Evolutionary conservation across 2,113 vertebrate genomes (phyloP), one percentile per base, ranked within the genome.

Genomic region (Symphodus melops): DNA sequence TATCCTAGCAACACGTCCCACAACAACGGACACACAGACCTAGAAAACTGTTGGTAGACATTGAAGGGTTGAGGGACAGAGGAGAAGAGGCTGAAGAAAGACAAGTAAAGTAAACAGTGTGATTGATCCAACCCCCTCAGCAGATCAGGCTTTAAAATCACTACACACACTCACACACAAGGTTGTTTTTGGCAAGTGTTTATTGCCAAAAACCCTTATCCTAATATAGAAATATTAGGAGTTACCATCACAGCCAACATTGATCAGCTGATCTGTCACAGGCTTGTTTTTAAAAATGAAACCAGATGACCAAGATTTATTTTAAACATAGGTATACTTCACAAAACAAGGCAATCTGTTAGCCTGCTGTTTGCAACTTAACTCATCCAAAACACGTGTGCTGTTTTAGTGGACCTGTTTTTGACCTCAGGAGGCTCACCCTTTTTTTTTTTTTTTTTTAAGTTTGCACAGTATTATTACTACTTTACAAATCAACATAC

Each of bases 1-100:
- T 93, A 72, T 84, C 93, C 82, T 21, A 76, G 91, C 89, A 88
- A 91, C 90, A 68, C 68, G 74, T 88, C 88, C 89, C 87, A 89
- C 59, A 89, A 92, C 83, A 90, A 79, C n/a, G 77, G 57, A 66
- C 39, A 49, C 14, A 12, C 14, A 75, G 51, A 36, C 36, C 41
- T 41, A 1, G n/a, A 54, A 19, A 74, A 33, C 21, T 61, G 56
- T 54, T 49, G 65, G 25, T 49, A 68, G 69, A 75, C 19, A 49
- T 54, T 76, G 23, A 54, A 62, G 67, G 16, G 16, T 63, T 71
- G 82, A 76, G 8, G 56, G 44, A 82, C 59, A 54, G 33, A 65
- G 23, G 57, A 71, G 58, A 54, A 6, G 51, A 67, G 63, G 41
- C 41, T 23, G 81, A 83, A 14, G 42, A 58, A 62, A 83, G 52